phyloP scores from a whole-genome alignment of 2,888 invertebrate species.

The Apodemia zela region DNA sequence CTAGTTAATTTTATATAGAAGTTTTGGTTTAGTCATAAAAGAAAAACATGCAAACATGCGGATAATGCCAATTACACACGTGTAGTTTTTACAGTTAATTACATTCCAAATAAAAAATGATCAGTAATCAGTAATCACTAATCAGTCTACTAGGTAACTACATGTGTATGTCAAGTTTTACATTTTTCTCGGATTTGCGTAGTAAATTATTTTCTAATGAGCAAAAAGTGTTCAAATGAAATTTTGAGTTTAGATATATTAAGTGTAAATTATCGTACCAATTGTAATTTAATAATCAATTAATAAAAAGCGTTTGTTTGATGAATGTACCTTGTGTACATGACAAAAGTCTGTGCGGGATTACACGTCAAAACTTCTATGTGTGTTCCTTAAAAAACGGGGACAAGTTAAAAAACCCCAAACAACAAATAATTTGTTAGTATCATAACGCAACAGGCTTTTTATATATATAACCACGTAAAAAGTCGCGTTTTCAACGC shows the following conservation, averaged over 20 bases:
- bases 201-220: slow-evolving; percentile 1
- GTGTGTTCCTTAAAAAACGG: too few species aligned
- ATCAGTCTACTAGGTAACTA: background rate
- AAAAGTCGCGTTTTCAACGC: too few species aligned
- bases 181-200: background rate
- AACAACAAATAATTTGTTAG: too few species aligned
- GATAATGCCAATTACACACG: slow-evolving; percentile 10
- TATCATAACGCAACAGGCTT: too few species aligned
- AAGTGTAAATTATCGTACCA: too few species aligned
- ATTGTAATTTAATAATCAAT: too few species aligned
- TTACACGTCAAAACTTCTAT: too few species aligned
- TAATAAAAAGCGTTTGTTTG: too few species aligned
- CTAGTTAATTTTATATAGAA: background rate
- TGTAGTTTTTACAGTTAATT: slow-evolving; percentile 18
- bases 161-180: background rate
- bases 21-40: slow-evolving; percentile 1
- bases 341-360: too few species aligned
- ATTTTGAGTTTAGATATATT: background rate
- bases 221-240: background rate
- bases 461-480: too few species aligned
- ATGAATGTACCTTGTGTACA: too few species aligned
- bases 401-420: too few species aligned
- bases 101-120: slow-evolving; percentile 9
- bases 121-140: background rate
- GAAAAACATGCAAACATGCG: slow-evolving; percentile 19